phyloP scores from a whole-genome alignment of 2,113 vertebrate genomes.

The Progne subis region DNA sequence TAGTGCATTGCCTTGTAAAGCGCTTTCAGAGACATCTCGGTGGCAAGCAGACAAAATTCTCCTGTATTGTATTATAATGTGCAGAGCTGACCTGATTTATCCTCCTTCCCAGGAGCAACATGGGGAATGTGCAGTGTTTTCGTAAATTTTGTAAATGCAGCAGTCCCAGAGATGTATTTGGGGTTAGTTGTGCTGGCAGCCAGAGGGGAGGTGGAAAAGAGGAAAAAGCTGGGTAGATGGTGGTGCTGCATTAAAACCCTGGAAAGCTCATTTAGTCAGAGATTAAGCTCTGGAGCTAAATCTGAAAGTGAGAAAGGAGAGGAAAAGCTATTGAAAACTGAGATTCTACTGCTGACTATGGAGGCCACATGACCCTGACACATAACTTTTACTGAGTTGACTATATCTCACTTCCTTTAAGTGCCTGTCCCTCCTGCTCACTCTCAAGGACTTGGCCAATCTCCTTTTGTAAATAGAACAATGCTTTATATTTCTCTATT shows the following conservation, averaged over 20 bases:
- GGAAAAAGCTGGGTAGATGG: background rate
- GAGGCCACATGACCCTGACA: slow-evolving; percentile 86
- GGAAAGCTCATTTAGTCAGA: slow-evolving; percentile 43
- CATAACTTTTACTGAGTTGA: slow-evolving; percentile 87
- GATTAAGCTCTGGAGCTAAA: slow-evolving; percentile 43
- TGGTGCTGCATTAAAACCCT: background rate
- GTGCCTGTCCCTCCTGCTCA: slow-evolving; percentile 91
- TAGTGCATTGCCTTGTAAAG: slow-evolving; percentile 7
- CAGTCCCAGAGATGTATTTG: background rate
- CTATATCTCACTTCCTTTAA: slow-evolving; percentile 96
- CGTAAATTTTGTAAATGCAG: background rate
- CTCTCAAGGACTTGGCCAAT: slow-evolving; percentile 97
- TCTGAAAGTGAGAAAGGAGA: slow-evolving; percentile 50
- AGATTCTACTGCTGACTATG: slow-evolving; percentile 66
- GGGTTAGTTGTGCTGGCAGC: background rate
- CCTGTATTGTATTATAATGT: background rate
- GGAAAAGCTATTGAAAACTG: slow-evolving; percentile 55
- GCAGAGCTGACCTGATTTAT: background rate
- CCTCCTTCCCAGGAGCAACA: background rate
- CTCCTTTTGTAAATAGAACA: slow-evolving; percentile 99
- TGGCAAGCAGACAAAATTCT: slow-evolving; percentile 16
- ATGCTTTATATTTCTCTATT: slow-evolving; percentile 98
- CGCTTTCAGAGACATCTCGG: background rate
- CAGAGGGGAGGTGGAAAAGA: background rate
- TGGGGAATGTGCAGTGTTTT: background rate